Conservation (phyloP, 2,888 invertebrate genomes). For the Amiota communis region DNA sequence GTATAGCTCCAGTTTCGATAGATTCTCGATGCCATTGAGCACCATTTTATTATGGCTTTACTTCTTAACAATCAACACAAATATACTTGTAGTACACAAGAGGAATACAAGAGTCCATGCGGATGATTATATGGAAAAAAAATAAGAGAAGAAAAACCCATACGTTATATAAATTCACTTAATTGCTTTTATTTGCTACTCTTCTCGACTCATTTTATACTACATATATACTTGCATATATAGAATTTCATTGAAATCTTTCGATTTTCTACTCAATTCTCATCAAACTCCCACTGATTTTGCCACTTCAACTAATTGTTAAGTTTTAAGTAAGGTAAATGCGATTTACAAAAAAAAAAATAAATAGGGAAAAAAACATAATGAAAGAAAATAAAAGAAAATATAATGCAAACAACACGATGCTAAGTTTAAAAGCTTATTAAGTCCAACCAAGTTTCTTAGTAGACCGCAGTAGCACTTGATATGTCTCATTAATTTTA, state of each 20-base stretch:
- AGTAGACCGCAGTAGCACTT: no score
- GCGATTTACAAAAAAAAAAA: neutral
- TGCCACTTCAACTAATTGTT: slow-evolving; percentile 62
- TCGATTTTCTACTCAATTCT: slow-evolving; percentile 64
- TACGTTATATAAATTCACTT: slow-evolving; percentile 39
- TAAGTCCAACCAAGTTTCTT: no score
- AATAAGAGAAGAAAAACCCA: slow-evolving; percentile 32
- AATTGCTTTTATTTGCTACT: slow-evolving; percentile 64
- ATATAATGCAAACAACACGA: neutral
- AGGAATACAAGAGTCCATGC: slow-evolving; percentile 21
- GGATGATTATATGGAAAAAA: slow-evolving; percentile 10
- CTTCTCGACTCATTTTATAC: slow-evolving; percentile 6
- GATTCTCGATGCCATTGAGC: slow-evolving; percentile 4
- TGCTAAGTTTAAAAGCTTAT: neutral
- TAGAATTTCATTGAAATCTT: slow-evolving; percentile 40
- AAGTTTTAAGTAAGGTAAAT: slow-evolving; percentile 14
- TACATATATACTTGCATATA: slow-evolving; percentile 42
- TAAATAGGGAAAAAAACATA: neutral
- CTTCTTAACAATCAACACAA: neutral
- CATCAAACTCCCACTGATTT: slow-evolving; percentile 62
- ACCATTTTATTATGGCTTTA: slow-evolving; percentile 21
- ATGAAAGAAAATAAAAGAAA: neutral
- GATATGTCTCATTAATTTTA: no score
- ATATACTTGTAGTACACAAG: slow-evolving; percentile 32
- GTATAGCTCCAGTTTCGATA: neutral